phyloP scores from a whole-genome alignment of 1,140 invertebrate genomes.

The Bombus sibiricus region DNA sequence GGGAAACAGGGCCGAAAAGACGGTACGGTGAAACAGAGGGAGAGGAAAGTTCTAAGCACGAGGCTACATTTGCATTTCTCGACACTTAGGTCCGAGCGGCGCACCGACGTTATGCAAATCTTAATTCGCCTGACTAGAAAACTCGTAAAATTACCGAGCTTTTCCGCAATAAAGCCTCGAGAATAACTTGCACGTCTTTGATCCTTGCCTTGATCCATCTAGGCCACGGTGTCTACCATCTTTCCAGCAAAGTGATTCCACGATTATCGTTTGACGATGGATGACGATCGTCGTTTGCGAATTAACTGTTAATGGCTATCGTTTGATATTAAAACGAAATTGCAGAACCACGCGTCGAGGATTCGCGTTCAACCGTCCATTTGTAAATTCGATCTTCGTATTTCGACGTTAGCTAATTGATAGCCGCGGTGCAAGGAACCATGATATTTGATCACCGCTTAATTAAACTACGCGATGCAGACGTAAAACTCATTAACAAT shows the following conservation, averaged over 20 bases:
- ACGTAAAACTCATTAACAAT: not conserved
- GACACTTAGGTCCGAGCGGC: constrained; percentile 62
- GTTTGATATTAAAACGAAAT: not conserved
- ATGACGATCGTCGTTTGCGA: not conserved
- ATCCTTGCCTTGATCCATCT: not conserved
- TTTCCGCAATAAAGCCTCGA: constrained; percentile 61
- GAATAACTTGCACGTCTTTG: constrained; percentile 57
- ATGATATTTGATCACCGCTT: not conserved
- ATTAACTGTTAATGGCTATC: not conserved
- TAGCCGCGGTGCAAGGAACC: not conserved
- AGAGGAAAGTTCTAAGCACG: constrained; percentile 36
- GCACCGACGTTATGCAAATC: constrained; percentile 71
- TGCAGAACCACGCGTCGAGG: not conserved
- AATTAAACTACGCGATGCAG: not conserved
- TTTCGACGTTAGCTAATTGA: not conserved
- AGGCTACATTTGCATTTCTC: constrained; percentile 68
- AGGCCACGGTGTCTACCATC: too few relatives aligned
- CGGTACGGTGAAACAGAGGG: not conserved
- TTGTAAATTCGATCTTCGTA: not conserved
- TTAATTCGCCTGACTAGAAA: constrained; percentile 67
- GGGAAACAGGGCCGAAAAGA: not conserved
- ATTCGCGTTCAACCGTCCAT: not conserved
- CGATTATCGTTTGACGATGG: not conserved
- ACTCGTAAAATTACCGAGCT: constrained; percentile 69
- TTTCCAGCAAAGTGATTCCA: not conserved